A percentile compares a stretch with the other conserved stretches of the same genome.
phyloP scores from a whole-genome alignment of 2,797 vertebrate species.

The Chromis chromis region DNA sequence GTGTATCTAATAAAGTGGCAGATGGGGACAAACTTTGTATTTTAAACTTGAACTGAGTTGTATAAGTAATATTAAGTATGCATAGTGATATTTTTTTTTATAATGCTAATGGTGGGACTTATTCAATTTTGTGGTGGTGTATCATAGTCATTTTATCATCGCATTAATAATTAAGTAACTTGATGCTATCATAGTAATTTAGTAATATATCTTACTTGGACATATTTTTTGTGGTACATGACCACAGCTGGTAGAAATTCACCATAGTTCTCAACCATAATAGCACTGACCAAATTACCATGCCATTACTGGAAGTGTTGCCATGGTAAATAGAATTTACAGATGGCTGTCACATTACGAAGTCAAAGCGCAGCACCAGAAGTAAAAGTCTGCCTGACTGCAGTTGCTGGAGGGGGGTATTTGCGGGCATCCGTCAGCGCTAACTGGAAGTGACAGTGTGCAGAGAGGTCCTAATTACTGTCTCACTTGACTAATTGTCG shows the following conservation, averaged over 20 bases:
- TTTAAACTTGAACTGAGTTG: background rate
- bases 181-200: too few relatives aligned
- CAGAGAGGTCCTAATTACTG: conserved; percentile 83
- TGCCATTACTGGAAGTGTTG: conserved; percentile 28
- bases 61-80: background rate
- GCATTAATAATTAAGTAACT: too few relatives aligned
- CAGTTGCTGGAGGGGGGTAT: conserved; percentile 50
- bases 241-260: background rate
- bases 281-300: conserved; percentile 7
- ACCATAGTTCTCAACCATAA: background rate
- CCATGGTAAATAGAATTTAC: conserved; percentile 38
- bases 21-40: background rate
- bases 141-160: background rate
- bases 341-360: conserved; percentile 58
- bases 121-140: too few relatives aligned
- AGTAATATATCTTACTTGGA: too few relatives aligned
- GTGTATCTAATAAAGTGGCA: background rate
- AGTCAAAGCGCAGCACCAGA: conserved; percentile 52
- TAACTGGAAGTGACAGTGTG: conserved; percentile 82
- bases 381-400: conserved; percentile 60
- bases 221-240: background rate
- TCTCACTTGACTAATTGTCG: conserved; percentile 82
- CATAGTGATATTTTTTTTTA: background rate
- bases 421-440: conserved; percentile 71
- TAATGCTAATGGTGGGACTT: too few relatives aligned